A percentile compares a stretch with the other conserved stretches of the same genome.
Conservation (phyloP, 2,888 invertebrate genomes). For the Nudaria mundana region DNA sequence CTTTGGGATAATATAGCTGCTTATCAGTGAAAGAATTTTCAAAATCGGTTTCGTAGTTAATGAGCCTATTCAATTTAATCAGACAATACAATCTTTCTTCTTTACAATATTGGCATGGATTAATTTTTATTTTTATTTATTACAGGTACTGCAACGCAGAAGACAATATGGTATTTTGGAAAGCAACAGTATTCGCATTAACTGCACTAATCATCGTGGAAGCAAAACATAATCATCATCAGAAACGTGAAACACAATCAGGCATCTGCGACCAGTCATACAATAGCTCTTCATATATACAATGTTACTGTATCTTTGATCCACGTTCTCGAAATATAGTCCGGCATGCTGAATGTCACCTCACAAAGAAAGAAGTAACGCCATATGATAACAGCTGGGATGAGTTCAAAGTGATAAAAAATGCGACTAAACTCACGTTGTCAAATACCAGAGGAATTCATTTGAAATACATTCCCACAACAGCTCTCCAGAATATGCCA, state of each 20-base stretch:
- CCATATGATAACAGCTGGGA: conserved; percentile 84
- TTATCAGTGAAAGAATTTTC: no score
- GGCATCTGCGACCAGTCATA: conserved; percentile 55
- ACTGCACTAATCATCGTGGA: conserved; percentile 47
- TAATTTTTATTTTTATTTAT: conserved; percentile 32
- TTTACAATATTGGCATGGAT: no score
- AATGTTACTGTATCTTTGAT: conserved; percentile 58
- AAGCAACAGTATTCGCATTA: conserved; percentile 44
- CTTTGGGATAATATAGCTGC: no score
- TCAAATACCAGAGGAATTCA: conserved; percentile 83
- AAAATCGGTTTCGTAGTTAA: no score
- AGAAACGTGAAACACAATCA: conserved; percentile 46
- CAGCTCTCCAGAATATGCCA: conserved; percentile 81
- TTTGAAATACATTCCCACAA: conserved; percentile 85
- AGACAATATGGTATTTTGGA: conserved; percentile 51
- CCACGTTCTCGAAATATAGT: conserved; percentile 49
- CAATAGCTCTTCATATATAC: conserved; percentile 55
- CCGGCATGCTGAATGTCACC: conserved; percentile 86
- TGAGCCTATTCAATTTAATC: no score
- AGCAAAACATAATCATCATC: conserved; percentile 44
- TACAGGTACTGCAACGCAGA: conserved; percentile 42
- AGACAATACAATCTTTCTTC: no score
- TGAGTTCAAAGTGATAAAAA: conserved; percentile 83
- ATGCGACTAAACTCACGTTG: conserved; percentile 83
- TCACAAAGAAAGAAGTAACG: conserved; percentile 80